Evolutionary conservation across 2,113 vertebrate species (phyloP), one percentile per base, ranked within the genome.

Genomic region (Rattus rattus): DNA sequence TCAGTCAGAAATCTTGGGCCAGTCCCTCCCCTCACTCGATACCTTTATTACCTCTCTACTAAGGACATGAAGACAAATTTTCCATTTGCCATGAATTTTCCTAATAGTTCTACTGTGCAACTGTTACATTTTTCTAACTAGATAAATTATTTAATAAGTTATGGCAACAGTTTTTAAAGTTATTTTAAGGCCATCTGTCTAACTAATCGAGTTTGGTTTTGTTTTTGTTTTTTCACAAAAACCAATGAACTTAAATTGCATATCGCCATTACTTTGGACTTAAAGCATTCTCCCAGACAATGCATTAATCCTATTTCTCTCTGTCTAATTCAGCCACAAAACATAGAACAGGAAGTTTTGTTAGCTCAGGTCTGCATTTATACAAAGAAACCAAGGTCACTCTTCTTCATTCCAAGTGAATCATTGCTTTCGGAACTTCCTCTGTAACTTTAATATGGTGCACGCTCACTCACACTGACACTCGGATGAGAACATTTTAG

Each of bases 141-240:
- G 22, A 61, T 63, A 20, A 91, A 63, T 7, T 65, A 72, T 69
- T 96, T 36, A 88, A 85, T 54, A 69, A 94, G 84, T 59, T 90
- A 77, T 94, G 73, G 75, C 39, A 86, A 20, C 20, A 61, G 70
- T 17, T 88, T 92, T 90, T 70, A 73, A 52, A 79, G 52, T 91
- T 36, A 4, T 67, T 67, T 54, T 36, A 54, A 56, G n/a, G 2
- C 17, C 63, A 52, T 47, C 88, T 87, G 88, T 49, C 63, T 80
- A 47, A 92, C 16, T 84, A 59, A 49, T 56, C 70, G 26, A 70
- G 10, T 14, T 13, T 67, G 14, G 24, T 28, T 26, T 13, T 54
- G 52, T 14, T 36, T 36, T 24, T 22, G 22, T 36, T 39, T 79
- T 36, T 43, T 7, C 22, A 67, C 36, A 54, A 88, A 92, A 90